Percentiles rank a stretch among this genome's conserved stretches.
phyloP scores from a whole-genome alignment of 92 coral and sea anemone species.

The Actinostola sp. region DNA sequence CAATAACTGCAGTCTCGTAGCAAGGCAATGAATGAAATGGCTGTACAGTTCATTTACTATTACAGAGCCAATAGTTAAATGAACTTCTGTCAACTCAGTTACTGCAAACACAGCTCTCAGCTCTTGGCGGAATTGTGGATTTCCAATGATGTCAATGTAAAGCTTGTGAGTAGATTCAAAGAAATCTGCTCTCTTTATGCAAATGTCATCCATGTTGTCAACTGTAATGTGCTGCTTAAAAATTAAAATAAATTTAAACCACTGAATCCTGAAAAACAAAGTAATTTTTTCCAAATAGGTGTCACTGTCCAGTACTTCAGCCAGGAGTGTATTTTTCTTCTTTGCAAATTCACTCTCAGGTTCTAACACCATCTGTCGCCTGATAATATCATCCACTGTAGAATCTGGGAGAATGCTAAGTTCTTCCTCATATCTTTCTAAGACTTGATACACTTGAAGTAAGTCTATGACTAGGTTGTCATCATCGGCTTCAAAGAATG shows the following conservation, averaged over 20 bases:
- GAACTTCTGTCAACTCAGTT: constrained; percentile 1
- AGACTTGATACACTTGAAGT: constrained; percentile 3
- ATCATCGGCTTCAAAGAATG: constrained; percentile 28
- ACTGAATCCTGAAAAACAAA: constrained; percentile 17
- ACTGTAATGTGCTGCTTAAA: constrained; percentile 17
- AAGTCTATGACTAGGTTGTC: background rate
- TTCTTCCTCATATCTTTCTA: constrained; percentile 10
- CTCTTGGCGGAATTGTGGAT: background rate
- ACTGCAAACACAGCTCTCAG: constrained; percentile 10
- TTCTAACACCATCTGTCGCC: background rate
- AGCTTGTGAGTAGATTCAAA: constrained; percentile 3
- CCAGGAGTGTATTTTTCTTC: background rate
- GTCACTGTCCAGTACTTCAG: background rate
- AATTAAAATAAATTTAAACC: constrained; percentile 9
- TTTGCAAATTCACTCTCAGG: constrained; percentile 1
- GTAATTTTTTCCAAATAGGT: background rate
- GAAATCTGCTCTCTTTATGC: constrained; percentile 2
- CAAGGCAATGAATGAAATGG: constrained; percentile 15
- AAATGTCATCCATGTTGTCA: constrained; percentile 1
- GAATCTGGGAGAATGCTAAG: constrained; percentile 7
- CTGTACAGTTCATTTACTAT: background rate
- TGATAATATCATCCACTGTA: constrained; percentile 6
- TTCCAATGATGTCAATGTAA: background rate
- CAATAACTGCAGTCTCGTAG: background rate
- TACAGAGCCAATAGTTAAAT: constrained; percentile 6